Conservation (phyloP, 2,797 vertebrate species). For the Staurois parvus region DNA sequence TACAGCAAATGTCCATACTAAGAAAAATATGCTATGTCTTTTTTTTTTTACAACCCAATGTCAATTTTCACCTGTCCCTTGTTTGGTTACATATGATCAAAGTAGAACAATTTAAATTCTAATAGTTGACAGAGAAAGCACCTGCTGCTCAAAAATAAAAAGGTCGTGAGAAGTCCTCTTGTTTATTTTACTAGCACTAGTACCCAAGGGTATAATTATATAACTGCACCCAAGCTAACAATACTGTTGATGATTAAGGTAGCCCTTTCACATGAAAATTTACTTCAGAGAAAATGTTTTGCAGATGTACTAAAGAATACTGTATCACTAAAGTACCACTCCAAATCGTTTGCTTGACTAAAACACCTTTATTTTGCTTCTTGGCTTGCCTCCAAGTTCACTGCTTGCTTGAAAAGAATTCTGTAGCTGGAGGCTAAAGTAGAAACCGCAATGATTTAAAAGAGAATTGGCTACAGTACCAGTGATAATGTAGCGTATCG, state of each 20-base stretch:
- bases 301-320: conserved; percentile 83
- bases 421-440: conserved; percentile 84
- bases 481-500: conserved; percentile 82
- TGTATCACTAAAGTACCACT: conserved; percentile 82
- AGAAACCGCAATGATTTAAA: conserved; percentile 88
- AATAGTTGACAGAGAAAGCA: conserved; percentile 88
- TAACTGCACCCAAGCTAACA: conserved; percentile 83
- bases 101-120: conserved; percentile 77
- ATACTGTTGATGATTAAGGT: conserved; percentile 81
- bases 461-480: conserved; percentile 88
- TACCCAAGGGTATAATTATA: conserved; percentile 84
- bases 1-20: background rate
- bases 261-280: conserved; percentile 84
- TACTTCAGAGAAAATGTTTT: conserved; percentile 80
- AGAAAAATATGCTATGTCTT: too few species aligned
- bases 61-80: conserved; percentile 80
- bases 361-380: conserved; percentile 81
- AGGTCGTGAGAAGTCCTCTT: conserved; percentile 84
- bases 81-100: conserved; percentile 80
- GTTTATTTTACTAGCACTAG: conserved; percentile 84
- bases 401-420: conserved; percentile 85
- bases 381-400: conserved; percentile 82
- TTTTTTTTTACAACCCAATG: conserved; percentile 62
- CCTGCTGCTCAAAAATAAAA: conserved; percentile 84
- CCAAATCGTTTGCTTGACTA: conserved; percentile 81